A percentile compares a stretch with the other conserved stretches of the same genome.
These are phyloP conservation scores for Ochropleura plecta DNA, from an alignment of 2,888 invertebrate species.

Conservation along the genomic window DNA sequence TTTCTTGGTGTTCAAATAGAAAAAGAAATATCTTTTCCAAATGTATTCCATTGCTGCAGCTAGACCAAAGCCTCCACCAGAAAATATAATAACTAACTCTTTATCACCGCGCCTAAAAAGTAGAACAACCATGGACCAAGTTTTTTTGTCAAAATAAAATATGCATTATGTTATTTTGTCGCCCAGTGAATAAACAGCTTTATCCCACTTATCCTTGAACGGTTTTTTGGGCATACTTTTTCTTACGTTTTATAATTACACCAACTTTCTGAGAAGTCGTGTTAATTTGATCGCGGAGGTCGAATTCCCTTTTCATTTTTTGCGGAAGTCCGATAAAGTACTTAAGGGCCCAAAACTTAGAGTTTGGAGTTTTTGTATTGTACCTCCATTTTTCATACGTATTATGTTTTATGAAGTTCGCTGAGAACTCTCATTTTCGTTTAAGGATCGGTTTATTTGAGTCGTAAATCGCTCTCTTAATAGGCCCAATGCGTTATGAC, in stretches of 20 bases:
- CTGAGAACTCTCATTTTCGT: constrained; percentile 22
- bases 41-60: too few species aligned
- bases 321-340: constrained; percentile 52
- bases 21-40: too few species aligned
- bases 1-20: too few species aligned
- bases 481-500: constrained; percentile 23
- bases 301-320: constrained; percentile 58
- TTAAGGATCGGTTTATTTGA: constrained; percentile 8
- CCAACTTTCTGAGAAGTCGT: constrained; percentile 67
- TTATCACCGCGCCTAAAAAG: not conserved
- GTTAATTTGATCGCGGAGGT: constrained; percentile 70
- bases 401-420: constrained; percentile 38
- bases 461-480: constrained; percentile 7
- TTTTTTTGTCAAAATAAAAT: not conserved
- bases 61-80: too few species aligned
- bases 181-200: constrained; percentile 37
- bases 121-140: not conserved
- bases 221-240: constrained; percentile 60
- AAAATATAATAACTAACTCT: too few species aligned
- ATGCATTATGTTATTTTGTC: not conserved
- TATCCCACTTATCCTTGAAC: constrained; percentile 56
- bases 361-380: constrained; percentile 48
- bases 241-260: constrained; percentile 73
- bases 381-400: constrained; percentile 41
- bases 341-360: constrained; percentile 47